Evolutionary conservation across 2,113 vertebrate genomes (phyloP), one percentile per base, ranked within the genome.

Genomic region (Scatophagus argus): DNA sequence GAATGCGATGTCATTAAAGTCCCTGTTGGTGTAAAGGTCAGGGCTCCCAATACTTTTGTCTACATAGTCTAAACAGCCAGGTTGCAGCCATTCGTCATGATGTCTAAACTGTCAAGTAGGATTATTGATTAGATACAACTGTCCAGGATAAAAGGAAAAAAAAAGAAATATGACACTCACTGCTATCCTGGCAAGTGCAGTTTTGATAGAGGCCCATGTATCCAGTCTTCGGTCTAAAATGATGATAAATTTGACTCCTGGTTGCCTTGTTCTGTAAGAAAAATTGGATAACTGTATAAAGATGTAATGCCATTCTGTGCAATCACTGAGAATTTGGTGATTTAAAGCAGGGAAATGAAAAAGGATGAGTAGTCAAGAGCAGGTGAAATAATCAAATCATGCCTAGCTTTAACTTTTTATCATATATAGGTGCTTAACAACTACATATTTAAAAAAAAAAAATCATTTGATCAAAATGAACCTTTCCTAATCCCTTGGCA

Each of bases 121-220:
- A 60, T 17, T 34, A 74, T 27, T 43, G 58, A 70, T 75, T 7
- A 13, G 10, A 21, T 58, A 47, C 14, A 79, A 39, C 49, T 36
- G 25, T n/a, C 25, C 8, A 5, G 16, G n/a, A 25, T 39, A 16
- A 27, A 21, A 44, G 71, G 25, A 56, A 56, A 14, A 56, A 14
- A 27, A 27, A 44, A 54, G 63, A 43, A 17, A 77, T 19, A 62
- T 73, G 89, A 81, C 39, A 91, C 96, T 97, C 91, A 98, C 98
- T 83, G 97, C 95, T 89, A 99, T 96, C 89, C 95, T 96, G 47
- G 97, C 95, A 58, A 99, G 96, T 62, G 97, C 95, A 2, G 93
- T 95, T 95, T 98, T 99, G 84, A 99, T 95, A 1, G 98, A 99
- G 74, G 94, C 93, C 98, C 98, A 99, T 0, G 98, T 98, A 82